A percentile compares a stretch with the other conserved stretches of the same genome.
These are phyloP conservation scores for Rhinoraja longicauda DNA, from an alignment of 2,797 vertebrate species.

Conservation along the genomic window DNA sequence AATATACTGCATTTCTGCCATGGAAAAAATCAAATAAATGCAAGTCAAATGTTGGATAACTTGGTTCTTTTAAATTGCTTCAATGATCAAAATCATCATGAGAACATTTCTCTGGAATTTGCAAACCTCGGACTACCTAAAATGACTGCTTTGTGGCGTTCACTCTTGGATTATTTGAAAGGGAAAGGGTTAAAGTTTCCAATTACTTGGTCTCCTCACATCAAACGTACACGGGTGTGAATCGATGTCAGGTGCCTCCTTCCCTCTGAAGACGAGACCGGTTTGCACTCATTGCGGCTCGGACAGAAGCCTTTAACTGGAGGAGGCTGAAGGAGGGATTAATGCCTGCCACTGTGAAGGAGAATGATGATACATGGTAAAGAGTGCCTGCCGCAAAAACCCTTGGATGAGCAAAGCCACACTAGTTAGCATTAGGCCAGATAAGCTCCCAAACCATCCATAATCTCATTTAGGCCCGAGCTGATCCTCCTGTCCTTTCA, in stretches of 20 bases:
- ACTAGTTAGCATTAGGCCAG: constrained; percentile 96
- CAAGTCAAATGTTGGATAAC: not conserved
- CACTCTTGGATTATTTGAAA: not conserved
- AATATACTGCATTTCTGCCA: not conserved
- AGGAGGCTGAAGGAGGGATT: constrained; percentile 66
- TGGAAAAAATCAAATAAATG: not conserved
- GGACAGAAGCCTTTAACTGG: constrained; percentile 63
- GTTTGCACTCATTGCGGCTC: constrained; percentile 51
- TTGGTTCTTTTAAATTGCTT: not conserved
- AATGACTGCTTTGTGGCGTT: not conserved
- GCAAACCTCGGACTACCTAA: not conserved
- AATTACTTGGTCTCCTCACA: constrained; percentile 19
- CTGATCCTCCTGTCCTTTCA: constrained; percentile 94
- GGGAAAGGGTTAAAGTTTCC: constrained; percentile 28
- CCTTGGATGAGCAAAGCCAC: constrained; percentile 80
- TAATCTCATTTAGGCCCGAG: constrained; percentile 99
- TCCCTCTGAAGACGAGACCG: constrained; percentile 49
- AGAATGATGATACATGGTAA: constrained; percentile 87
- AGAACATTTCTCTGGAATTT: not conserved
- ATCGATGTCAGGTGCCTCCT: constrained; percentile 56
- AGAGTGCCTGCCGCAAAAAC: constrained; percentile 79
- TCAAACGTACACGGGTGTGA: constrained; percentile 43
- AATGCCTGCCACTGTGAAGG: constrained; percentile 70
- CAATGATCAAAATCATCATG: not conserved
- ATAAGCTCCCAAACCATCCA: constrained; percentile 98